Evolutionary conservation across 2,888 invertebrate genomes (phyloP), one percentile per base, ranked within the genome.

Genomic region (Hirudinaria manillensis): DNA sequence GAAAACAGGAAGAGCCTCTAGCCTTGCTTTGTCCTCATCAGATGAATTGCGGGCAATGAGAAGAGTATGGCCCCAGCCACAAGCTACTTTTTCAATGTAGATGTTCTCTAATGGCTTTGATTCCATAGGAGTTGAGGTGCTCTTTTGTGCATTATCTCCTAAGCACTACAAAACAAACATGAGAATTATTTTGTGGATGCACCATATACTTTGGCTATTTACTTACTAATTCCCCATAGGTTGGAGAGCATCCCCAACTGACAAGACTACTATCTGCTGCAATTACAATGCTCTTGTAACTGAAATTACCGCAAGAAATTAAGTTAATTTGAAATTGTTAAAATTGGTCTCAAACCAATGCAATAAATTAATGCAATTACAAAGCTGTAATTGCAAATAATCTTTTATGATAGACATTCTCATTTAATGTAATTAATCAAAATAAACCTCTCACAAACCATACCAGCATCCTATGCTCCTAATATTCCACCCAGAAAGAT

Each of bases 211-310:
- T n/a, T n/a, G 7, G 1, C 10, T 10, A 45, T 4, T 45, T 45
- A 45, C 61, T 86, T 83, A 92, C 92, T 88, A 96, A 87, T 88
- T 95, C 95, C 0, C 96, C 96, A 82, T 90, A 95, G 3, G 94
- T 93, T 0, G 95, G 95, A 61, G 93, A 91, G n/a, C 92, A 91
- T 3, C 95, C 95, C 93, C 94, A 95, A 38, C 92, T 91, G 80
- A 96, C 92, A 6, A 94, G 89, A 27, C 91, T 91, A 72, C 94
- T 93, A 84, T 96, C 96, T 0, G 95, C 95, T 0, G 92, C 91
- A 53, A 94, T 89, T 72, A 95, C 84, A 71, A 87, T 85, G 38
- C 93, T 93, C 0, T 93, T 93, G 83, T 91, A 90, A 76, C 84
- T 84, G 81, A 24, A 81, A 81, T 53, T 38, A 76, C 75, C 66